Evolutionary conservation across 2,888 invertebrate species (phyloP).

Genomic region (Sturmia bella): DNA sequence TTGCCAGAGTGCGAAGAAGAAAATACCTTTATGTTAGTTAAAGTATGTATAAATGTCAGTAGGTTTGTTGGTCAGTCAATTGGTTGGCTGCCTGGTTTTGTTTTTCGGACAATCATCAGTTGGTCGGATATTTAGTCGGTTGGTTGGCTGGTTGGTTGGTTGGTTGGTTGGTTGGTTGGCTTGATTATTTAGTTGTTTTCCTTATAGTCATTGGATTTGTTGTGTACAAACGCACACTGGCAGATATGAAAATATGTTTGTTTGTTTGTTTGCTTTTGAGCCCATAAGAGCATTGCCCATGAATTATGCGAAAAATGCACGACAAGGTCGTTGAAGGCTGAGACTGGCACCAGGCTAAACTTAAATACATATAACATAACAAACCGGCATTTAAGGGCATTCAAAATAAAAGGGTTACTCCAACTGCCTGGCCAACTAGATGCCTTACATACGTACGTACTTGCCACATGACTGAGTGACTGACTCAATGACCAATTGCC

Average conservation of each 20-base stretch:
- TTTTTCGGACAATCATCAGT: conserved; percentile 43
- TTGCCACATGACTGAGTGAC: background rate
- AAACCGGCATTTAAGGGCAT: conserved; percentile 65
- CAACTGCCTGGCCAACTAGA: conserved; percentile 2
- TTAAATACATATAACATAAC: conserved; percentile 54
- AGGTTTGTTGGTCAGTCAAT: conserved; percentile 49
- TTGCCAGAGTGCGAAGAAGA: conserved; percentile 76
- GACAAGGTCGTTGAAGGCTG: conserved; percentile 76
- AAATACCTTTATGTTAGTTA: conserved; percentile 69
- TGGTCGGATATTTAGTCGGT: too few relatives aligned
- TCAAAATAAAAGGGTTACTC: conserved; percentile 52
- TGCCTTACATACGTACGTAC: background rate
- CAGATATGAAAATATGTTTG: conserved; percentile 39
- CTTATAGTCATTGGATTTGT: conserved; percentile 52
- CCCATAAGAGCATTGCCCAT: conserved; percentile 71
- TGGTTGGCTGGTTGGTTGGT: conserved; percentile 38
- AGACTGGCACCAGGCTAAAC: conserved; percentile 70
- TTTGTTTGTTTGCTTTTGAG: conserved; percentile 19
- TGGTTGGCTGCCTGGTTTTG: conserved; percentile 14
- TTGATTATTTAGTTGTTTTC: conserved; percentile 43
- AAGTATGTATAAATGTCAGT: conserved; percentile 62
- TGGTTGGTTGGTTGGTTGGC: conserved; percentile 33
- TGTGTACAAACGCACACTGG: conserved; percentile 27
- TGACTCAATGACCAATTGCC: background rate
- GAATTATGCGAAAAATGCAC: conserved; percentile 78